Percentiles rank a stretch among this genome's conserved stretches.
phyloP scores from a whole-genome alignment of 2,113 vertebrate species.

The Myotis lucifugus region DNA sequence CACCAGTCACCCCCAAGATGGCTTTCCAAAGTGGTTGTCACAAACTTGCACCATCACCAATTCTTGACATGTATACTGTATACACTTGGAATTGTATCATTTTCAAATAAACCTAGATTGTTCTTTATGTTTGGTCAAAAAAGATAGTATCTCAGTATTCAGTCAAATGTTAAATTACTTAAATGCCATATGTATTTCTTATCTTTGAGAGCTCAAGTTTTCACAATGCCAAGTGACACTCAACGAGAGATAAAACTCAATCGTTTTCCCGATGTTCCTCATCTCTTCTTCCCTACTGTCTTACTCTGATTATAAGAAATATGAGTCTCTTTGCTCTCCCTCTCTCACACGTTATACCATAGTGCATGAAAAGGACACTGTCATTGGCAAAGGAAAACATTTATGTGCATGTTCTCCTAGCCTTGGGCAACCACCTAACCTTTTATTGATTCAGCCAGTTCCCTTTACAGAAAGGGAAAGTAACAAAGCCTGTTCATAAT shows the following conservation, averaged over 20 bases:
- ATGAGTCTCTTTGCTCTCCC: not conserved
- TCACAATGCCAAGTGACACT: not conserved
- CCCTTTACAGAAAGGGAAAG: not conserved
- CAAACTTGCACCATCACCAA: not conserved
- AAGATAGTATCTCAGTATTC: not conserved
- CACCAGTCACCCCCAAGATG: not conserved
- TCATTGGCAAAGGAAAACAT: not conserved
- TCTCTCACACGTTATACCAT: not conserved
- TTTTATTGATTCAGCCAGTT: not conserved
- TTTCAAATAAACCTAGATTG: not conserved
- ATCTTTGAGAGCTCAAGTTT: not conserved
- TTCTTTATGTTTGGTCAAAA: not conserved
- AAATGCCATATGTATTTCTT: not conserved
- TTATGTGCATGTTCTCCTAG: not conserved
- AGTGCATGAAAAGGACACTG: not conserved
- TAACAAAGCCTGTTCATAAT: not conserved
- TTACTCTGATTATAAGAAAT: not conserved
- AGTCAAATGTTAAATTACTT: not conserved
- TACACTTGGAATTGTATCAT: not conserved
- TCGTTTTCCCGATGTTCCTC: not conserved
- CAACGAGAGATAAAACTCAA: accelerated
- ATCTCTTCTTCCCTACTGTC: not conserved
- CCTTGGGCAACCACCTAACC: not conserved
- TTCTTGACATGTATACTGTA: not conserved
- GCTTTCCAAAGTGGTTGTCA: not conserved